Conservation (phyloP, 2,797 vertebrate species). For the Corythornis leucogaster region DNA sequence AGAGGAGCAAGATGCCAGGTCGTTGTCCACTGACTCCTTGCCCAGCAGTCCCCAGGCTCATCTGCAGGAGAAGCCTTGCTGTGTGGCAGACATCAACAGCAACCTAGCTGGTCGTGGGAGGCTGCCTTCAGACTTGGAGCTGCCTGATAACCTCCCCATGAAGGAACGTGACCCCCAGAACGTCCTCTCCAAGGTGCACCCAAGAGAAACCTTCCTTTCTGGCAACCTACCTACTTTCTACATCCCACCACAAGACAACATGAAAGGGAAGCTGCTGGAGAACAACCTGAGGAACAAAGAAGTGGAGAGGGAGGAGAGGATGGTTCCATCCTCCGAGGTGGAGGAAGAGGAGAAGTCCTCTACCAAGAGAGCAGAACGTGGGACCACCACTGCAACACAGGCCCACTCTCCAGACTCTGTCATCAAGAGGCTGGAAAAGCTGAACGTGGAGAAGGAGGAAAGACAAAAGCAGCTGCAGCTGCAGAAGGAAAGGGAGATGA, state of each 20-base stretch:
- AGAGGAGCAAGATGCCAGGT: constrained; percentile 53
- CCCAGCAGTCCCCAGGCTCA: constrained; percentile 30
- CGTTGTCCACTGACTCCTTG: neutral
- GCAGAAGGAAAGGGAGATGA: constrained; percentile 91
- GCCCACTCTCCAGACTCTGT: constrained; percentile 71
- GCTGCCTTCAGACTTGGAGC: constrained; percentile 18
- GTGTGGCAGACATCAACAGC: constrained; percentile 36
- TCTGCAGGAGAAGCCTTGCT: constrained; percentile 27
- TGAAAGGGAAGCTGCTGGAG: constrained; percentile 61
- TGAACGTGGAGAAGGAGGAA: constrained; percentile 91
- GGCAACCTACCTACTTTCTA: constrained; percentile 92
- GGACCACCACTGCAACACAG: neutral
- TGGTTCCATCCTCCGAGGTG: constrained; percentile 62
- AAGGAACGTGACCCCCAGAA: constrained; percentile 48
- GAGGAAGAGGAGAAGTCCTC: constrained; percentile 48
- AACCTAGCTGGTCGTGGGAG: neutral
- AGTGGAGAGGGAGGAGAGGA: constrained; percentile 68
- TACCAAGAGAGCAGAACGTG: constrained; percentile 32
- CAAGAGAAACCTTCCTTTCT: constrained; percentile 74
- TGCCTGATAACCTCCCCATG: constrained; percentile 30
- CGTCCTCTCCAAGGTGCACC: constrained; percentile 37
- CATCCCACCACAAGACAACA: constrained; percentile 80
- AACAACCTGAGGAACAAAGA: constrained; percentile 68
- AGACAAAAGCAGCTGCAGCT: constrained; percentile 88
- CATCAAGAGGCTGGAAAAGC: constrained; percentile 83